Evolutionary conservation across 2,797 vertebrate genomes (phyloP).

Genomic region (Crax fasciolata): DNA sequence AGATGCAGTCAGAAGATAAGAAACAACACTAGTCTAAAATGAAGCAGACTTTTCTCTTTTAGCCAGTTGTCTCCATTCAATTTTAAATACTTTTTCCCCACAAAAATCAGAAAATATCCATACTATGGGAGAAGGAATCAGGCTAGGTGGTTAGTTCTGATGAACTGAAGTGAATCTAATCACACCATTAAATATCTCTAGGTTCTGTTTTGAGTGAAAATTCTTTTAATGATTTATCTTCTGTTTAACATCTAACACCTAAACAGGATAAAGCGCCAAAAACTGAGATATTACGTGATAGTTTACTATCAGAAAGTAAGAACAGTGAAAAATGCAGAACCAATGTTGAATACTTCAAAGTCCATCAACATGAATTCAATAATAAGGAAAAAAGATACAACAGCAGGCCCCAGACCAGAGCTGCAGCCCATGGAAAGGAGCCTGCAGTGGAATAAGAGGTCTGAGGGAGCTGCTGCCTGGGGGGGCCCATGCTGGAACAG

Average conservation of each 20-base stretch:
- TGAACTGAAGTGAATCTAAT: constrained; percentile 18
- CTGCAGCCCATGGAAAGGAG: not conserved
- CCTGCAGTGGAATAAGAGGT: too few species aligned
- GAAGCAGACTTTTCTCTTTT: constrained; percentile 1
- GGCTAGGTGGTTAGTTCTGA: not conserved
- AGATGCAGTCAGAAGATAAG: constrained; percentile 26
- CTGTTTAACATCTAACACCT: constrained; percentile 38
- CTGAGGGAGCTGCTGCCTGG: too few species aligned
- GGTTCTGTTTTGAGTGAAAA: constrained; percentile 9
- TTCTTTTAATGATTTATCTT: constrained; percentile 51
- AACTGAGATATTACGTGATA: not conserved
- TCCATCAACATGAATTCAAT: not conserved
- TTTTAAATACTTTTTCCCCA: not conserved
- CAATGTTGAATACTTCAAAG: constrained; percentile 18
- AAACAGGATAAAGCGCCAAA: too few species aligned
- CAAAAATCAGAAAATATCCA: constrained; percentile 22
- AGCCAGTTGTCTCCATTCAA: constrained; percentile 17
- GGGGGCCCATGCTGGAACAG: too few species aligned
- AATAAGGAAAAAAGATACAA: not conserved
- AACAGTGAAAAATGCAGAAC: constrained; percentile 44
- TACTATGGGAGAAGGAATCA: not conserved
- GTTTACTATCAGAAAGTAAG: constrained; percentile 37
- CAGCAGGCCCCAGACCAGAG: not conserved
- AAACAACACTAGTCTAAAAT: not conserved
- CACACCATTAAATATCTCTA: not conserved